These are phyloP conservation scores for Vollenhovia emeryi DNA, from an alignment of 1,140 invertebrate genomes.

Conservation along the genomic window DNA sequence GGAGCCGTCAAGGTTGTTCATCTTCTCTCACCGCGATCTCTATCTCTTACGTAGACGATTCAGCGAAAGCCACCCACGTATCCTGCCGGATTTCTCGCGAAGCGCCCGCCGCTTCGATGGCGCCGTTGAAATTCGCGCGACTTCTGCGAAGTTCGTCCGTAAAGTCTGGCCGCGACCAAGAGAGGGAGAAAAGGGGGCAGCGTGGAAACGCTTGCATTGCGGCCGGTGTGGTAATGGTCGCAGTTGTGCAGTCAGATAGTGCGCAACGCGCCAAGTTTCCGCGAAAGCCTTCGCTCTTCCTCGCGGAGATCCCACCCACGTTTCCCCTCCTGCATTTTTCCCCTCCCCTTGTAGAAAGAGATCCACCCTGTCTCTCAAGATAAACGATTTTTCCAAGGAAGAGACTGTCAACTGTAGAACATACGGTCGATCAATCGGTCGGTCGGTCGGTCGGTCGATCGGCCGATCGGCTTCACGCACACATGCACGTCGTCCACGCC, in stretches of 20 bases:
- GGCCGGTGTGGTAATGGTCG: constrained; percentile 40
- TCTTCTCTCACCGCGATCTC: constrained; percentile 33
- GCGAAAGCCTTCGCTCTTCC: constrained; percentile 46
- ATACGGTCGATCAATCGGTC: background rate
- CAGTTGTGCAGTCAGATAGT: constrained; percentile 24
- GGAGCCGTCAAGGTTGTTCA: constrained; percentile 25
- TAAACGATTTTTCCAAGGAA: background rate
- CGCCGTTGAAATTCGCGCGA: constrained; percentile 35
- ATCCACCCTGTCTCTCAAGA: background rate
- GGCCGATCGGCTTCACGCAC: constrained; percentile 52
- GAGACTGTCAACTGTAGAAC: background rate
- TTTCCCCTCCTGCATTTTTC: background rate
- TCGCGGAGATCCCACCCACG: constrained; percentile 4
- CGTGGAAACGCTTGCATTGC: constrained; percentile 1
- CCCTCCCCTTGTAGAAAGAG: background rate
- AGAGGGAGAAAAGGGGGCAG: background rate
- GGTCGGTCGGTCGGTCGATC: background rate
- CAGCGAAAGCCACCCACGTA: constrained; percentile 5
- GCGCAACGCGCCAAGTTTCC: constrained; percentile 21
- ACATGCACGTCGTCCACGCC: constrained; percentile 77
- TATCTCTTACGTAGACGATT: constrained; percentile 1
- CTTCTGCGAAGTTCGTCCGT: constrained; percentile 20
- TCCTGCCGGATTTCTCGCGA: constrained; percentile 3
- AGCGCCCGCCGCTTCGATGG: constrained; percentile 29
- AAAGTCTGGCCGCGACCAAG: background rate